Evolutionary conservation across 2,888 invertebrate genomes (phyloP).

Genomic region (Parnassius mnemosyne): DNA sequence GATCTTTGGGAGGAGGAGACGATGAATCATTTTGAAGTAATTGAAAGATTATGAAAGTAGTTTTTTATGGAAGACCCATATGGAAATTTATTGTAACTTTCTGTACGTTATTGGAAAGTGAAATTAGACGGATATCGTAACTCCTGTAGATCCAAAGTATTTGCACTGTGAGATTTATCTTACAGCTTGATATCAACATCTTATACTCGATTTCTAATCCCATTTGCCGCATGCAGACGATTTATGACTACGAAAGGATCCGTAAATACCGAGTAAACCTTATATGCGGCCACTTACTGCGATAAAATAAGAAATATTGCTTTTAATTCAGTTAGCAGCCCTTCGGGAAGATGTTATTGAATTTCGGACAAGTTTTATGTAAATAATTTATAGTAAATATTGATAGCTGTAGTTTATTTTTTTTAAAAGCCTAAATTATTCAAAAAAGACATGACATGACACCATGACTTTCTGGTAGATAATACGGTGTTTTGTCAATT

Average conservation of each 20-base stretch:
- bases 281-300: conserved; percentile 25
- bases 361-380: conserved; percentile 17
- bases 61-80: not conserved
- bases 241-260: conserved; percentile 25
- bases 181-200: conserved; percentile 25
- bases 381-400: conserved; percentile 11
- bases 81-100: conserved; percentile 3
- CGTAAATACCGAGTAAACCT: conserved; percentile 25
- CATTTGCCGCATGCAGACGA: conserved; percentile 25
- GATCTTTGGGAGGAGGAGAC: too few species aligned
- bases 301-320: conserved; percentile 29
- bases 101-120: conserved; percentile 1
- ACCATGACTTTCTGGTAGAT: too few species aligned
- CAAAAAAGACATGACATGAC: too few species aligned
- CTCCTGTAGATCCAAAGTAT: conserved; percentile 17
- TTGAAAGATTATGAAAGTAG: too few species aligned
- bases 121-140: conserved; percentile 14
- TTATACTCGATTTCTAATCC: conserved; percentile 25
- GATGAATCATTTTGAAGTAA: too few species aligned
- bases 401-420: not conserved
- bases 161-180: conserved; percentile 25
- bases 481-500: too few species aligned
- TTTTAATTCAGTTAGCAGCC: conserved; percentile 27
- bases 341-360: conserved; percentile 15
- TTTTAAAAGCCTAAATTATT: too few species aligned